Evolutionary conservation across 92 coral and sea anemone species (phyloP).

Genomic region (Diadumene lineata): DNA sequence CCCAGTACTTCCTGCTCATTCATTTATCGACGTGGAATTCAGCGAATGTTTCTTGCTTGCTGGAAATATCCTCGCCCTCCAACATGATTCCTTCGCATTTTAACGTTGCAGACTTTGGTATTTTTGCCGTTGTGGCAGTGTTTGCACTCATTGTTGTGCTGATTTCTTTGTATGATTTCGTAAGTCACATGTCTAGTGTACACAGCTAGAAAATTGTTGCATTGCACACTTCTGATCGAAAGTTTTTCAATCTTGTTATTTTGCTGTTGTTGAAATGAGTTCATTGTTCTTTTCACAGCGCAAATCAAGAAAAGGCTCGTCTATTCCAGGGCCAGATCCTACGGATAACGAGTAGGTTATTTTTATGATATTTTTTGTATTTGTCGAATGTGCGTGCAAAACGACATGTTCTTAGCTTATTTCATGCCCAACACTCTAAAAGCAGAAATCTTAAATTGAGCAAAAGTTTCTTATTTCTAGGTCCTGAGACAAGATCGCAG

Average conservation of each 20-base stretch:
- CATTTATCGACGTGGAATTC: neutral
- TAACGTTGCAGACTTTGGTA: constrained; percentile 85
- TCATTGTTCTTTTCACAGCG: constrained; percentile 36
- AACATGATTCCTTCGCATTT: constrained; percentile 86
- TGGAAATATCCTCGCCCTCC: too few relatives aligned
- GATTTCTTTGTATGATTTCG: constrained; percentile 72
- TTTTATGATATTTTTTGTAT: too few relatives aligned
- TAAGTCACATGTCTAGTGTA: constrained; percentile 38
- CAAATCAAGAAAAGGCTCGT: constrained; percentile 63
- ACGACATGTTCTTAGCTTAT: too few relatives aligned
- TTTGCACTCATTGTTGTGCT: constrained; percentile 74
- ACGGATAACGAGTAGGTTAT: constrained; percentile 87
- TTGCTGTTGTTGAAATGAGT: too few relatives aligned
- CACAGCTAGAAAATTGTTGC: neutral
- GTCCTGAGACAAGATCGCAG: too few relatives aligned
- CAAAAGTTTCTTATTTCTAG: too few relatives aligned
- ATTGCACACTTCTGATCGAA: neutral
- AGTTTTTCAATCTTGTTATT: neutral
- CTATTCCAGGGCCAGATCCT: constrained; percentile 87
- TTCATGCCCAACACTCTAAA: too few relatives aligned
- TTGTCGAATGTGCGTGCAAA: too few relatives aligned
- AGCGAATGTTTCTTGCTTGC: too few relatives aligned
- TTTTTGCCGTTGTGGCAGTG: constrained; percentile 83
- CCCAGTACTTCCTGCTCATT: neutral
- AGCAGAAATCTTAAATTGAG: too few relatives aligned